These are phyloP conservation scores for Diaphora mendica DNA, from an alignment of 2,888 invertebrate genomes.

Conservation along the genomic window DNA sequence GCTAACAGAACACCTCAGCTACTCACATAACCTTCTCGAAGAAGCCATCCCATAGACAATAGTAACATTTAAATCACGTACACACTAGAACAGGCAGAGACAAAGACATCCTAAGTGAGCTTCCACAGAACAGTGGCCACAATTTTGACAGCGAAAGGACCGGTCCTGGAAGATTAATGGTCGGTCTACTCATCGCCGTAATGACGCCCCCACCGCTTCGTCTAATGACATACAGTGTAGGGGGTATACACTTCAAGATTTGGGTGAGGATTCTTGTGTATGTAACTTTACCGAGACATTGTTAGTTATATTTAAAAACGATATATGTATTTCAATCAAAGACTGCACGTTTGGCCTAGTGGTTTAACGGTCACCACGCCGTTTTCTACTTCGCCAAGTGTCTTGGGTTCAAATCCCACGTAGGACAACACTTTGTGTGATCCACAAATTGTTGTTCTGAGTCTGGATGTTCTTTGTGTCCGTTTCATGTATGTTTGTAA, in stretches of 20 bases:
- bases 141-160: constrained; percentile 84
- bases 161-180: constrained; percentile 84
- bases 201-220: constrained; percentile 80
- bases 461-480: too few relatives aligned
- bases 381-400: too few relatives aligned
- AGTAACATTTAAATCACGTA: constrained; percentile 32
- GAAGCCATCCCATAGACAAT: constrained; percentile 17
- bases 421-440: too few relatives aligned
- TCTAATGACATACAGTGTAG: constrained; percentile 83
- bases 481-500: too few relatives aligned
- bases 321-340: not conserved
- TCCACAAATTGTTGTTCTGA: too few relatives aligned
- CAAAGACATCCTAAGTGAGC: constrained; percentile 60
- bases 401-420: too few relatives aligned
- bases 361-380: too few relatives aligned
- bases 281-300: not conserved
- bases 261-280: not conserved
- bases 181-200: constrained; percentile 84
- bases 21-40: not conserved
- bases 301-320: not conserved
- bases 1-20: not conserved
- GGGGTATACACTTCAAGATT: constrained; percentile 51
- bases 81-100: constrained; percentile 51
- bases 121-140: constrained; percentile 72
- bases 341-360: too few relatives aligned